Percentiles rank a stretch among this genome's conserved stretches.
Evolutionary conservation across 2,797 vertebrate species (phyloP).

Genomic region (Malurus splendens): DNA sequence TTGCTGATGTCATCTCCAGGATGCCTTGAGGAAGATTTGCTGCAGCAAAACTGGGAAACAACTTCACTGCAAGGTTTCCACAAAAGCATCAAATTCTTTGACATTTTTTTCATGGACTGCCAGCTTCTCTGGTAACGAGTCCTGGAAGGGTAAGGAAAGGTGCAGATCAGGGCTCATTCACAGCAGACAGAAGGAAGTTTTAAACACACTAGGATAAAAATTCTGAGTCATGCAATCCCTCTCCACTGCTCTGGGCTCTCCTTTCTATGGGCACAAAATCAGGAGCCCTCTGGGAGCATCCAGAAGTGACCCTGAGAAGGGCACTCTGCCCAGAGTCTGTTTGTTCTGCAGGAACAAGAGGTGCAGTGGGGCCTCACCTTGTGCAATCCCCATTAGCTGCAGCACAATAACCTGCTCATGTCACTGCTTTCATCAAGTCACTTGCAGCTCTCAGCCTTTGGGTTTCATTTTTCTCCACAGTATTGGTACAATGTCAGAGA

Average conservation of each 20-base stretch:
- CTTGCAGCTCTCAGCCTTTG: not conserved
- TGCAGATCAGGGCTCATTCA: not conserved
- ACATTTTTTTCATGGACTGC: constrained; percentile 96
- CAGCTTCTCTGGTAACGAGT: constrained; percentile 94
- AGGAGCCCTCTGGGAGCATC: not conserved
- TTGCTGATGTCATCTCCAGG: constrained; percentile 18
- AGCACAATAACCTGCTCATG: not conserved
- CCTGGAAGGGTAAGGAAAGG: constrained; percentile 70
- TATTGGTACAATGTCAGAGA: not conserved
- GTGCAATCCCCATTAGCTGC: not conserved
- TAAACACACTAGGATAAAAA: not conserved
- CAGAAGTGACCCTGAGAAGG: not conserved
- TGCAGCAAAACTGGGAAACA: not conserved
- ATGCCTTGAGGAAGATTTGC: constrained; percentile 23
- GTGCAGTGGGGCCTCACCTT: not conserved
- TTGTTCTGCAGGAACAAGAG: not conserved
- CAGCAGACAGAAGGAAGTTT: not conserved
- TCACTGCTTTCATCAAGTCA: not conserved
- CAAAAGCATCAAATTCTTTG: constrained; percentile 96
- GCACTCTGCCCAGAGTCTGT: not conserved
- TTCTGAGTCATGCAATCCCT: not conserved
- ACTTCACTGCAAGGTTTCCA: constrained; percentile 92
- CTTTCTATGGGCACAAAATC: not conserved
- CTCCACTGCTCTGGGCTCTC: not conserved
- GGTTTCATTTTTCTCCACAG: not conserved